Base-by-base conservation (phyloP, 2,113 vertebrate genomes). In the Pampusana beccarii region DNA sequence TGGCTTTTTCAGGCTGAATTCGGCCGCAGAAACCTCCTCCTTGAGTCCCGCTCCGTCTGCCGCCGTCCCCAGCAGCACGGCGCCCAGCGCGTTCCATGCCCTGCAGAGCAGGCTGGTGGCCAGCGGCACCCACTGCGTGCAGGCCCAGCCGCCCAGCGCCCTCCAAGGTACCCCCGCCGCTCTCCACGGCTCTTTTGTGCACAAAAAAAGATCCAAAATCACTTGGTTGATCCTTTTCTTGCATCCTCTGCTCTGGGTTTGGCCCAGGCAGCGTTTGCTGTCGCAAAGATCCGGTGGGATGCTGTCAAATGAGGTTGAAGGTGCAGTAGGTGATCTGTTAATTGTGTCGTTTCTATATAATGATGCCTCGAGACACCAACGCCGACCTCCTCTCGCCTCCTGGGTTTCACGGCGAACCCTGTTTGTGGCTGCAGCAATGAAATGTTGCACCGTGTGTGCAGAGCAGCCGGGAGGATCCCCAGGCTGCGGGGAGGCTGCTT, bases 91-190 rank as follows among this genome's bases (percentile, higher is more conserved):
- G 26, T 98, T 99, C 98, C 99, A 98, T 33, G 98, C 98, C 46
- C 97, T 99, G 94, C 99, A 99, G 97, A 98, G 98, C 95, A 98
- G 98, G 51, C 96, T 98, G 94, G 98, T 98, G 88, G 97, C 98
- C 89, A 95, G 97, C 86, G 93, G 98, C 58, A 36, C 96, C 94
- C 97, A 98, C 81, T 94, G 98, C 57, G 72, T 98, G 95, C 98
- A 98, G 50, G 94, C 96, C 61, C 98, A 98, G 96, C 94, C 98
- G 6, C 96, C 97, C 80, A 89, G 95, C 54, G 90, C 97, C 86
- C 98, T 98, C 93, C 98, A 98, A 99, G 99, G 99, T 99, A 99
- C 85, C 87, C 85, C 87, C 33, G 16, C 86, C 78, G 62, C 51
- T 72, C 65, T 48, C 34, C 33, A 4, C 15, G 31, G 51, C 66